phyloP scores from a whole-genome alignment of 1,140 invertebrate genomes.

The Latrodectus geometricus region DNA sequence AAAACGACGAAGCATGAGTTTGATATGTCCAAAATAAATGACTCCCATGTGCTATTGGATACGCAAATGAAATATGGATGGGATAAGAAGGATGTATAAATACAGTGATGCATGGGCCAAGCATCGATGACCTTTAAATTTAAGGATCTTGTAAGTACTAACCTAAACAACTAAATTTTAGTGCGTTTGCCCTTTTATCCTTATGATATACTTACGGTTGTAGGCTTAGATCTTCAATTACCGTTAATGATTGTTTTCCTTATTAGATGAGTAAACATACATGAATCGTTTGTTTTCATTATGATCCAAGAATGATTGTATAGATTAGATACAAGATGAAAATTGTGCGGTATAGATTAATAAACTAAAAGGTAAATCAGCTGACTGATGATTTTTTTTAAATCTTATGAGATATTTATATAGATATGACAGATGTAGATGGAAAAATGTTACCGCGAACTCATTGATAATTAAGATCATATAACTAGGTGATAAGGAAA shows the following conservation, averaged over 20 bases:
- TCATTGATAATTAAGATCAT: too few relatives aligned
- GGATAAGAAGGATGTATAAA: background rate
- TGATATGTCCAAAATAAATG: constrained; percentile 45
- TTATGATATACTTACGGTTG: constrained; percentile 32
- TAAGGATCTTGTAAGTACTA: constrained; percentile 34
- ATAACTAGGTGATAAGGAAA: too few relatives aligned
- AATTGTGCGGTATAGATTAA: too few relatives aligned
- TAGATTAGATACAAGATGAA: too few relatives aligned
- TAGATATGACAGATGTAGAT: too few relatives aligned
- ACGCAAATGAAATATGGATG: constrained; percentile 16
- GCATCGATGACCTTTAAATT: constrained; percentile 5
- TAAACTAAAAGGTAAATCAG: too few relatives aligned
- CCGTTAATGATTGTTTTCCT: constrained; percentile 36
- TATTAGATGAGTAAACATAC: background rate
- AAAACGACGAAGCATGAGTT: constrained; percentile 57
- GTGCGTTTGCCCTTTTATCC: constrained; percentile 18
- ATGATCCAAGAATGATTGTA: background rate
- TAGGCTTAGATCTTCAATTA: constrained; percentile 45
- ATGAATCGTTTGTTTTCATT: background rate
- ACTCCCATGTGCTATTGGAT: constrained; percentile 41
- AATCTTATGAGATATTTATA: too few relatives aligned
- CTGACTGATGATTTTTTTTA: too few relatives aligned
- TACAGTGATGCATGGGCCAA: constrained; percentile 8
- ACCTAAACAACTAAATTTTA: constrained; percentile 3
- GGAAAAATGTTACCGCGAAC: too few relatives aligned